phyloP scores from a whole-genome alignment of 2,113 vertebrate species.

The Sinocyclocheilus rhinocerous region DNA sequence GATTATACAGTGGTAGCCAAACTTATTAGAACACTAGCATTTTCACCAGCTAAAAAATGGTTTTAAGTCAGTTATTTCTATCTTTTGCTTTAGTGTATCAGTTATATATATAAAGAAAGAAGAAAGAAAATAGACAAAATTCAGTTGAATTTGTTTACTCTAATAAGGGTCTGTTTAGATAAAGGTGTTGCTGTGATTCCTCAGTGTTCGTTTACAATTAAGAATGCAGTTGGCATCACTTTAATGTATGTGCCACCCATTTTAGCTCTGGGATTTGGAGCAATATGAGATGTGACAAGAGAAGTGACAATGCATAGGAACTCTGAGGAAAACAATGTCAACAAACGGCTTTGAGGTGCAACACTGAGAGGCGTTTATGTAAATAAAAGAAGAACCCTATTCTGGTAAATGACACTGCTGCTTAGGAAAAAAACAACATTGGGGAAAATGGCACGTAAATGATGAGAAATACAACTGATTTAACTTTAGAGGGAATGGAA shows the following conservation, averaged over 20 bases:
- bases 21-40: too few species aligned
- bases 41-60: too few species aligned
- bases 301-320: constrained; percentile 40
- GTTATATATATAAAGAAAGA: not conserved
- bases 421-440: constrained; percentile 22
- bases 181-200: constrained; percentile 32
- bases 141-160: constrained; percentile 39
- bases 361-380: constrained; percentile 40
- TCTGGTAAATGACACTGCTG: constrained; percentile 37
- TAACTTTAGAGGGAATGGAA: not conserved
- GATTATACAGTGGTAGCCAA: too few species aligned
- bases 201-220: constrained; percentile 53
- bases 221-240: constrained; percentile 39
- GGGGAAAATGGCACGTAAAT: not conserved
- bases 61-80: too few species aligned
- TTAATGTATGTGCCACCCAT: constrained; percentile 47
- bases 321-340: constrained; percentile 35
- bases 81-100: too few species aligned
- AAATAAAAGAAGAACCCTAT: constrained; percentile 45
- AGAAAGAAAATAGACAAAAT: not conserved
- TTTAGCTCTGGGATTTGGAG: constrained; percentile 40
- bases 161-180: constrained; percentile 38
- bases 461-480: constrained; percentile 13
- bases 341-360: constrained; percentile 31
- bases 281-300: constrained; percentile 39